Conservation (phyloP, 2,113 vertebrate genomes). For the Zapornia atra region DNA sequence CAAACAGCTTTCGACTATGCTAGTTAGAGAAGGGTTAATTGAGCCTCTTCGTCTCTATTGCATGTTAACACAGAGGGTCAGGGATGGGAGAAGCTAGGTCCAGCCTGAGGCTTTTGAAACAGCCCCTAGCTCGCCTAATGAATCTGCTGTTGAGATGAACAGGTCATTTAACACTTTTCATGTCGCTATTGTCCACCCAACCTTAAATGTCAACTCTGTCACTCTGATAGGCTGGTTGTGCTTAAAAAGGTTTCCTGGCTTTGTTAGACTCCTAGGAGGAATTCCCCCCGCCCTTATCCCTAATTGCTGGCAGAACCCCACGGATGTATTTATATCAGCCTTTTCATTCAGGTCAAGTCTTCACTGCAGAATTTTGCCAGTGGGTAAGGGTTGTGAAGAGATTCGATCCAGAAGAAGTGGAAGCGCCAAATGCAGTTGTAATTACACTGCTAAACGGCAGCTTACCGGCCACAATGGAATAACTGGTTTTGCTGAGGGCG, state of each 20-base stretch:
- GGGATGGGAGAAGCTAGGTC: slow-evolving; percentile 27
- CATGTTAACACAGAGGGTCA: slow-evolving; percentile 42
- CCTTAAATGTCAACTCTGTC: slow-evolving; percentile 60
- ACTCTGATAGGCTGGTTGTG: slow-evolving; percentile 46
- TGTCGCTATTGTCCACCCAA: slow-evolving; percentile 45
- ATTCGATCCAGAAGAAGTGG: background rate
- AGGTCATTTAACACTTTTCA: slow-evolving; percentile 60
- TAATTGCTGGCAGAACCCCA: slow-evolving; percentile 55
- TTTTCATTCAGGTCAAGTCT: slow-evolving; percentile 40
- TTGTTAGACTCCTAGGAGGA: slow-evolving; percentile 49
- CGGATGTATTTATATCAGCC: slow-evolving; percentile 45
- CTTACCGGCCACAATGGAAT: background rate
- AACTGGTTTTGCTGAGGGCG: background rate
- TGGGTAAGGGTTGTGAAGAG: background rate
- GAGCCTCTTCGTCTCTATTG: slow-evolving; percentile 25
- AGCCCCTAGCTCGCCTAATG: slow-evolving; percentile 47
- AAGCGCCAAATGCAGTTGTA: background rate
- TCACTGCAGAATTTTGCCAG: background rate
- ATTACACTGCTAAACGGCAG: background rate
- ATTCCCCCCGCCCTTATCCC: slow-evolving; percentile 4
- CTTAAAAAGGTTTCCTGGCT: slow-evolving; percentile 58
- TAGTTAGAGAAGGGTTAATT: slow-evolving; percentile 46
- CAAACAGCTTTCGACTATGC: background rate
- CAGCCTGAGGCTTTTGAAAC: slow-evolving; percentile 42
- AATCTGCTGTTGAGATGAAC: slow-evolving; percentile 57